These are phyloP conservation scores for Balearica regulorum DNA, from an alignment of 2,797 vertebrate species.

Conservation along the genomic window DNA sequence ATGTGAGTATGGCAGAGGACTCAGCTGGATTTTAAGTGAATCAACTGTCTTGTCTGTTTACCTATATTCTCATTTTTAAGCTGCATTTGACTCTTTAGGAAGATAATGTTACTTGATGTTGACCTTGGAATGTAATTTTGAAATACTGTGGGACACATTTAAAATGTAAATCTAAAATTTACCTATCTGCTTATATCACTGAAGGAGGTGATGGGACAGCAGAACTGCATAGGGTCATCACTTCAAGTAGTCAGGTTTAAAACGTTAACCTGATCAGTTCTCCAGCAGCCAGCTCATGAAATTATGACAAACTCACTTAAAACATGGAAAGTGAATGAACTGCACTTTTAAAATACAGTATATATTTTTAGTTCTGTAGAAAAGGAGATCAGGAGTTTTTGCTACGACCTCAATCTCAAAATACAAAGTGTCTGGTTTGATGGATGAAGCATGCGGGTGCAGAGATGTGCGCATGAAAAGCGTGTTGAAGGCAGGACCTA, in stretches of 20 bases:
- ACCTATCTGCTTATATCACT: neutral
- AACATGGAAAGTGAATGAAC: neutral
- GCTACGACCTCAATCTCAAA: neutral
- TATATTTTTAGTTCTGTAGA: neutral
- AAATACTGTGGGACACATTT: neutral
- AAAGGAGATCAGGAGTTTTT: neutral
- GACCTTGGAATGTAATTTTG: neutral
- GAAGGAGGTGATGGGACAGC: neutral
- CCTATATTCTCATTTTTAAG: neutral
- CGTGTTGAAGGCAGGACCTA: neutral
- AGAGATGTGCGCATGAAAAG: neutral
- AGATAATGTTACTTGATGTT: neutral
- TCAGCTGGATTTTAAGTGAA: neutral
- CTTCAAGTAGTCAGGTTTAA: neutral
- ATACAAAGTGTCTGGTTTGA: neutral
- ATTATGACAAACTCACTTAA: neutral
- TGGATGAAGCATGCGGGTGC: neutral
- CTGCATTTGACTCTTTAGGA: neutral
- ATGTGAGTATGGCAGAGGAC: neutral
- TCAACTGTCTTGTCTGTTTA: neutral
- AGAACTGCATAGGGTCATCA: neutral
- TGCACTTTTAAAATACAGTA: neutral
- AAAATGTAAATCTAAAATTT: neutral
- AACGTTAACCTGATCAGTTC: neutral
- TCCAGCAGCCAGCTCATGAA: neutral